Base-by-base conservation (phyloP, 2,113 vertebrate genomes). In the Atherinomorus stipes region DNA sequence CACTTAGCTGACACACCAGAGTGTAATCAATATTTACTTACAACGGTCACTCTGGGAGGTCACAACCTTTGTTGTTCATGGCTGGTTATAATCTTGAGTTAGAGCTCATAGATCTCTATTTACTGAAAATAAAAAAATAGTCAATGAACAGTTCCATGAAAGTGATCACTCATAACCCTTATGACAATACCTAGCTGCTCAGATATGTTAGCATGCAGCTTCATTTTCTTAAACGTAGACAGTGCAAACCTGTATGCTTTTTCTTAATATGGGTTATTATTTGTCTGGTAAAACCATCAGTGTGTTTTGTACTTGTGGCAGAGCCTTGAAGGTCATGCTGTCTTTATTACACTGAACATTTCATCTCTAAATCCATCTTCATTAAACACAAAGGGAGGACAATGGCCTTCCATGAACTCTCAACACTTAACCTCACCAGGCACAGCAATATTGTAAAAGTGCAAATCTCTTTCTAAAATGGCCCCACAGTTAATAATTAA, bases 401-500 rank as follows among this genome's bases (percentile, higher is more conserved):
- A 91, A 92, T 90, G 65, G 83, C 54, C 81, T 90, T 65, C 78
- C 77, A 67, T 81, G 77, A 70, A 85, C 91, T 85, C 86, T 66
- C 73, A 84, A 92, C 91, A 90, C 91, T 93, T 93, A 91, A 92
- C 90, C 90, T 92, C 85, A 66, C 76, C 85, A 82, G 83, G 84
- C 69, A 79, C 69, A 60, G 78, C 79, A 87, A 90, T 88, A 90
- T 91, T 89, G 87, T 91, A 91, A 90, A 93, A 89, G 83, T 89
- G 80, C 74, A 88, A 92, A 90, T 91, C 88, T 92, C 85, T 77
- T 82, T 88, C 80, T 64, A 82, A 85, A 90, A 91, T 69, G 88
- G 73, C 83, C 76, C 84, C 85, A 60, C 74, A 66, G 91, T 92
- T 94, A 94, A 94, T 93, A 94, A 93, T 93, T 93, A 92, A 93